Evolutionary conservation across 2,888 invertebrate genomes (phyloP), one percentile per base, ranked within the genome.

Genomic region (Calliphora vomitoria): DNA sequence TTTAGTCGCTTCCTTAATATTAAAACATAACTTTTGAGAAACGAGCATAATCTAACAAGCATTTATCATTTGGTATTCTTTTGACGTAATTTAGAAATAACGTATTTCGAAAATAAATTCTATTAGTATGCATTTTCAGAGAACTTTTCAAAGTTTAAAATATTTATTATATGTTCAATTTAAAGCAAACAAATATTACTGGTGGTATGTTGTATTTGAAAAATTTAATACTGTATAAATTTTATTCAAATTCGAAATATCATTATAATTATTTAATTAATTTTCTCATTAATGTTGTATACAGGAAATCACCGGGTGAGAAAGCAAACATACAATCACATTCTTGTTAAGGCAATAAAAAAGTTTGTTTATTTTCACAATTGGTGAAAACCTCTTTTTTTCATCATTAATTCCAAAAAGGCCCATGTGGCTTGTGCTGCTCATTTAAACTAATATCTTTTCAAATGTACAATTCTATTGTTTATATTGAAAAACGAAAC

Each of bases 281-380:
- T 82, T 72, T 72, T 66, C 72, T 58, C 76, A 80, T 75, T 80
- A 85, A 80, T 50, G 8, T 72, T 44, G 60, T 87, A 75, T 79
- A 85, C 87, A 87, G 87, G 87, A 87, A 87, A 87, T 78, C 68
- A 78, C 72, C 38, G 18, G 20, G 18, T 62, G 50, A 58, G 72
- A 58, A 79, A 58, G 5, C 38, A n/a, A 74, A 72, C 53, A 66
- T 44, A 20, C 53, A 75, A 79, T 85, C 62, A 69, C 75, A 35
- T 58, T 82, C 69, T 79, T 69, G 44, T 69, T 35, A 62, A 82
- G 75, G 82, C 87, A 87, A 87, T 87, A 85, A 87, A 87, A n/a
- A 69, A 58, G 11, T 82, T 87, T 87, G 82, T 87, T 87, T 87
- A 87, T 87, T 87, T 82, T 75, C 64, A 82, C 82, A 82, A 87